These are phyloP conservation scores for Trilocha varians DNA, from an alignment of 2,888 invertebrate species.

Conservation along the genomic window DNA sequence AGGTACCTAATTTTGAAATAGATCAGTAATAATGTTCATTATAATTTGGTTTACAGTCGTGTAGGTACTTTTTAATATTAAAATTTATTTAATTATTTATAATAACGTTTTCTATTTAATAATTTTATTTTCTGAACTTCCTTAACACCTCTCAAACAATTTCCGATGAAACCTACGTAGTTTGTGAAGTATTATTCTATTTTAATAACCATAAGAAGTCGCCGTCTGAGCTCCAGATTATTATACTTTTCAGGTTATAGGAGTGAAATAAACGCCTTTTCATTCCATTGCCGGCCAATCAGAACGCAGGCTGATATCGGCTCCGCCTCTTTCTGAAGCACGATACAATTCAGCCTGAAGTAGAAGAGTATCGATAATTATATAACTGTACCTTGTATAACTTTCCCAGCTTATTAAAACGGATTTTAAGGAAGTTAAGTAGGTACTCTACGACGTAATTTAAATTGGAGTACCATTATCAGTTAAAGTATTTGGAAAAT, in stretches of 20 bases:
- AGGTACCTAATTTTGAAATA: no score
- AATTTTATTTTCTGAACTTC: background rate
- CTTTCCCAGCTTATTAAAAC: no score
- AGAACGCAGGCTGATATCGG: slow-evolving; percentile 8
- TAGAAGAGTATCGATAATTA: background rate
- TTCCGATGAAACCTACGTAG: background rate
- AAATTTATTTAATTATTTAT: no score
- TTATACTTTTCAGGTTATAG: slow-evolving; percentile 4
- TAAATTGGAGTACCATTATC: no score
- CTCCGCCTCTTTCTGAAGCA: slow-evolving; percentile 31
- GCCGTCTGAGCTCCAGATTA: slow-evolving; percentile 3
- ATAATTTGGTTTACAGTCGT: no score
- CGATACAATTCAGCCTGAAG: slow-evolving; percentile 1
- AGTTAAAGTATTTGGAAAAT: no score
- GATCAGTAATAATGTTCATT: no score
- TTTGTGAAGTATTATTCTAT: background rate
- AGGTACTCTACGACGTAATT: no score
- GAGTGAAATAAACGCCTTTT: slow-evolving; percentile 7
- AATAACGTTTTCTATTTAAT: no score
- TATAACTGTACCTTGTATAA: no score
- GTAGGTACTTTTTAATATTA: no score
- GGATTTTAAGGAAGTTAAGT: no score
- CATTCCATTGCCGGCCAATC: slow-evolving; percentile 12
- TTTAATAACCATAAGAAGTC: background rate
- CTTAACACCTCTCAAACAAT: background rate